Evolutionary conservation across 2,888 invertebrate genomes (phyloP).

Genomic region (Morpho helenor): DNA sequence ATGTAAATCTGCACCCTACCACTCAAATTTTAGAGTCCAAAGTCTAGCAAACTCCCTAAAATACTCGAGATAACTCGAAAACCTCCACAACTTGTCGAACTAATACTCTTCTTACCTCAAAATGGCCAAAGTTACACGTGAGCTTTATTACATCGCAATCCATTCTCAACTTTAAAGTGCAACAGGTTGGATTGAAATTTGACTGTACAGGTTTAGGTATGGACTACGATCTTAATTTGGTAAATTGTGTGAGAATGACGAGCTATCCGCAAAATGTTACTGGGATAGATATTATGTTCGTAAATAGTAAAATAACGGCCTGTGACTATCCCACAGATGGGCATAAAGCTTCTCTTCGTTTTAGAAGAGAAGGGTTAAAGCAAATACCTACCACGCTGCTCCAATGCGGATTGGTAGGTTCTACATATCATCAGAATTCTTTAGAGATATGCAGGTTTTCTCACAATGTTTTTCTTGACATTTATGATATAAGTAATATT

Average conservation of each 20-base stretch:
- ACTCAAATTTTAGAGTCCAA: constrained; percentile 11
- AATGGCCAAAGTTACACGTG: constrained; percentile 60
- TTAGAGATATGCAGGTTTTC: too few relatives aligned
- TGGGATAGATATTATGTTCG: too few relatives aligned
- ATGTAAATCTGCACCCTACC: constrained; percentile 10
- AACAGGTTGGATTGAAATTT: constrained; percentile 33
- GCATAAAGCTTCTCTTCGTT: too few relatives aligned
- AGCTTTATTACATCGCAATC: constrained; percentile 31
- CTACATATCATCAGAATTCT: too few relatives aligned
- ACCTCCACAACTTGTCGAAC: constrained; percentile 68
- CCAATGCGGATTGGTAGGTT: too few relatives aligned
- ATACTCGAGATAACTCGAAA: constrained; percentile 55
- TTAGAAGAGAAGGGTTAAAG: too few relatives aligned
- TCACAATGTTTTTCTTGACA: too few relatives aligned
- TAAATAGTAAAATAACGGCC: too few relatives aligned
- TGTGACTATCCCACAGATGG: too few relatives aligned
- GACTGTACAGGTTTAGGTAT: constrained; percentile 24
- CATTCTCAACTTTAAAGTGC: constrained; percentile 39
- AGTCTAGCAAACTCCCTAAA: constrained; percentile 22
- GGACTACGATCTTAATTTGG: constrained; percentile 46
- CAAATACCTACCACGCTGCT: too few relatives aligned
- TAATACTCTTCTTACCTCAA: constrained; percentile 70
- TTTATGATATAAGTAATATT: too few relatives aligned
- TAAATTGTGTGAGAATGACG: constrained; percentile 23
- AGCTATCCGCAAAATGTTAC: constrained; percentile 12